Conservation (phyloP, 2,888 invertebrate species). For the Yponomeuta malinellus region DNA sequence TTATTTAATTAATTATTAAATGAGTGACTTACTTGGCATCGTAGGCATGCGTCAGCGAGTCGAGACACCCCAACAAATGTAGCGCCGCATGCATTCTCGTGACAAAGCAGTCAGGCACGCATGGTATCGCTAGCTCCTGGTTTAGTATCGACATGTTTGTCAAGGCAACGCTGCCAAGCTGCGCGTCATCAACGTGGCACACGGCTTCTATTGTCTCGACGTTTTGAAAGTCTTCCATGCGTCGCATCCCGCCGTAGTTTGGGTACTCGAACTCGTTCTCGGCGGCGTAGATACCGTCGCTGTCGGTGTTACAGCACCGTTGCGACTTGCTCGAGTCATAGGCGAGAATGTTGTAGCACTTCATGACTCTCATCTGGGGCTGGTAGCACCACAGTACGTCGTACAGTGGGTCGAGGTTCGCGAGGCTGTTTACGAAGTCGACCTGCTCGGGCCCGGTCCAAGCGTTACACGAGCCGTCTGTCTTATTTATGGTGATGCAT, state of each 20-base stretch:
- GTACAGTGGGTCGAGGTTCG: constrained; percentile 92
- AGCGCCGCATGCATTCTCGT: constrained; percentile 93
- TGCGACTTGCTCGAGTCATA: constrained; percentile 78
- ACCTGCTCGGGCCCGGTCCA: constrained; percentile 90
- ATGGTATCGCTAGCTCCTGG: constrained; percentile 88
- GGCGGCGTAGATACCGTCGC: constrained; percentile 28
- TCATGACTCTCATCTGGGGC: constrained; percentile 77
- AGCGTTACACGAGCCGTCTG: constrained; percentile 90
- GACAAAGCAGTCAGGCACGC: constrained; percentile 79
- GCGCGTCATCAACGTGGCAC: constrained; percentile 40
- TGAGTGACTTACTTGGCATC: constrained; percentile 72
- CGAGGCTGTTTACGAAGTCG: constrained; percentile 86
- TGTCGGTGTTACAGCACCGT: constrained; percentile 48
- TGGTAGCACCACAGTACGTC: constrained; percentile 96
- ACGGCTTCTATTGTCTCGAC: constrained; percentile 52
- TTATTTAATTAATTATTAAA: no score
- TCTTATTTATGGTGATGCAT: constrained; percentile 91
- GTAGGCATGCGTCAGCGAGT: constrained; percentile 89
- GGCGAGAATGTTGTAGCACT: constrained; percentile 89
- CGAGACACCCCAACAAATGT: constrained; percentile 91
- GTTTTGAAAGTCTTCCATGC: constrained; percentile 61
- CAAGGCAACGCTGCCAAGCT: constrained; percentile 46
- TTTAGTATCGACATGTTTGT: constrained; percentile 80
- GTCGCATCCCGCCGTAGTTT: constrained; percentile 56
- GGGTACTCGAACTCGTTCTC: constrained; percentile 54